Conservation (phyloP, 92 coral and sea anemone genomes). For the Parazoanthus swiftii region DNA sequence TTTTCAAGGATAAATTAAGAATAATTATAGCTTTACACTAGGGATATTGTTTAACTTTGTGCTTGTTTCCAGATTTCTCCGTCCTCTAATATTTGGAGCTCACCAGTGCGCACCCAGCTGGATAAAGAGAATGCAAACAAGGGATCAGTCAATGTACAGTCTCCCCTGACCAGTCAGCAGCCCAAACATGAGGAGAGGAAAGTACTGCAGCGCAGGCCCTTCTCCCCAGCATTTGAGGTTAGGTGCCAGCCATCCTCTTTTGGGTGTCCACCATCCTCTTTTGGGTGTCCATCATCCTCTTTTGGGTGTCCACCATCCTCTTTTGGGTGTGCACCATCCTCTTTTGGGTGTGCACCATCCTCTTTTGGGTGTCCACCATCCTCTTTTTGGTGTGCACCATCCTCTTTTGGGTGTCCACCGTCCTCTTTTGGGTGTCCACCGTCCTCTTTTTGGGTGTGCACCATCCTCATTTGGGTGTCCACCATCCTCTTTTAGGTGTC, state of each 20-base stretch:
- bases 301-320: too few species aligned
- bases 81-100: constrained; percentile 91
- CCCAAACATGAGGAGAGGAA: constrained; percentile 43
- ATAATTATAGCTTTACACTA: neutral
- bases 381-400: too few species aligned
- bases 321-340: too few species aligned
- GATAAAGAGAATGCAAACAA: constrained; percentile 57
- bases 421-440: too few species aligned
- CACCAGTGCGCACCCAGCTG: constrained; percentile 62
- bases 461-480: too few species aligned
- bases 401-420: too few species aligned
- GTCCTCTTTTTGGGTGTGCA: too few species aligned
- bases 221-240: constrained; percentile 98
- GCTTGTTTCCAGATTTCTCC: constrained; percentile 75
- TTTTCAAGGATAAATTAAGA: neutral
- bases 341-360: too few species aligned
- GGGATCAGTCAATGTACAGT: constrained; percentile 48
- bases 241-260: neutral
- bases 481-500: too few species aligned
- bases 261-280: neutral
- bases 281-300: too few species aligned
- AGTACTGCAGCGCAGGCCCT: constrained; percentile 60
- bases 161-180: constrained; percentile 38
- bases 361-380: too few species aligned
- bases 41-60: neutral